Evolutionary conservation across 1,140 invertebrate genomes (phyloP).

Genomic region (Saxidomus purpurata): DNA sequence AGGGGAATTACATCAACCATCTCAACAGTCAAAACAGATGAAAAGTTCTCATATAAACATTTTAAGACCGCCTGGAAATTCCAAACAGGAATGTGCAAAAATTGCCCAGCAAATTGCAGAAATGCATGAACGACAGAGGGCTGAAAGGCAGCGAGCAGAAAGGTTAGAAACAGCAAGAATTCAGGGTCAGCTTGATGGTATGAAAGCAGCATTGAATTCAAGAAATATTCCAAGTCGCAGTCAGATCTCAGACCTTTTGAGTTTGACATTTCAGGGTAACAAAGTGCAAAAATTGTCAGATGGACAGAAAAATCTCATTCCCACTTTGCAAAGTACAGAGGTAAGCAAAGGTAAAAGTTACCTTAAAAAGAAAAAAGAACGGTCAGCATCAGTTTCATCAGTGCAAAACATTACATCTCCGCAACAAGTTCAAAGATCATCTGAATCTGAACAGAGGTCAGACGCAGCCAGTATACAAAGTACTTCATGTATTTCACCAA

Average conservation of each 20-base stretch:
- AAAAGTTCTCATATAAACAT: constrained; percentile 40
- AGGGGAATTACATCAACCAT: not conserved
- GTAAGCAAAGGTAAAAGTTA: not conserved
- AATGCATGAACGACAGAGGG: constrained; percentile 53
- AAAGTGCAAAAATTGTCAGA: not conserved
- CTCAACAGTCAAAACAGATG: not conserved
- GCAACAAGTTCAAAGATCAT: not conserved
- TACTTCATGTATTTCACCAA: not conserved
- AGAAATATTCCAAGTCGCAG: constrained; percentile 48
- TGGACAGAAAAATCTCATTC: not conserved
- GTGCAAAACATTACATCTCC: not conserved
- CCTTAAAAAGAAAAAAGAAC: not conserved
- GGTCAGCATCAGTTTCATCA: constrained; percentile 1
- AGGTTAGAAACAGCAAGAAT: constrained; percentile 16
- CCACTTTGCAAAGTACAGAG: not conserved
- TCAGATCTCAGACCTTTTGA: constrained; percentile 54
- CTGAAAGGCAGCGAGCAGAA: constrained; percentile 38
- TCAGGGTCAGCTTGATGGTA: constrained; percentile 48
- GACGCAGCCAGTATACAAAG: not conserved
- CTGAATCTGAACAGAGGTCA: not conserved
- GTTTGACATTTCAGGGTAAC: constrained; percentile 48
- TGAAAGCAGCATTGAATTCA: constrained; percentile 27
- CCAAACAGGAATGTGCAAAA: constrained; percentile 61
- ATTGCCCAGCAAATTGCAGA: constrained; percentile 64
- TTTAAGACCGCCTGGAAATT: constrained; percentile 45